These are phyloP conservation scores for Perdita meconis DNA, from an alignment of 2,888 invertebrate species.

Conservation along the genomic window DNA sequence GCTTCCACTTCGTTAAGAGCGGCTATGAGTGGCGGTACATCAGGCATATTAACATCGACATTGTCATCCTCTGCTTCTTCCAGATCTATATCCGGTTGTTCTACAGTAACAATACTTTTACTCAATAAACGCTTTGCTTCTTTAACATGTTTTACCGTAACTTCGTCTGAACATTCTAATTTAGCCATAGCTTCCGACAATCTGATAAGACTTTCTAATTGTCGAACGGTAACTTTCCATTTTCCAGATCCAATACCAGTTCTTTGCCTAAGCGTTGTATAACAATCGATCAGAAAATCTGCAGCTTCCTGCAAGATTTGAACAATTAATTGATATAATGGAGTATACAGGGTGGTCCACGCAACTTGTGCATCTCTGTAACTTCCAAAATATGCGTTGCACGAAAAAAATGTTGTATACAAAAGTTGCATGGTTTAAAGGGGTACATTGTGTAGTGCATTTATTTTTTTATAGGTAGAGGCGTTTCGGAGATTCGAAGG, in stretches of 20 bases:
- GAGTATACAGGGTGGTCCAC: too few species aligned
- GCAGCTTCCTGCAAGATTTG: slow-evolving; percentile 88
- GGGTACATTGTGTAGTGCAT: too few species aligned
- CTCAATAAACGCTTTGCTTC: slow-evolving; percentile 96
- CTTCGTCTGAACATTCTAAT: slow-evolving; percentile 97
- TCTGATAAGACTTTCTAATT: slow-evolving; percentile 97
- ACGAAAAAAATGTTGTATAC: too few species aligned
- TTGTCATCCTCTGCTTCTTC: slow-evolving; percentile 50
- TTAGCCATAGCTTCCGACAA: slow-evolving; percentile 98
- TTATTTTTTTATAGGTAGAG: too few species aligned
- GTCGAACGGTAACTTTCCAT: slow-evolving; percentile 98
- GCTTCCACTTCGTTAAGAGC: slow-evolving; percentile 70
- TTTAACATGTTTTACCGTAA: slow-evolving; percentile 93
- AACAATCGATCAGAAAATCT: slow-evolving; percentile 94
- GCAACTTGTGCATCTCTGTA: too few species aligned
- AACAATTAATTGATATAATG: slow-evolving; percentile 14
- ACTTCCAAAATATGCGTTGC: too few species aligned
- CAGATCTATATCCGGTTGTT: slow-evolving; percentile 94
- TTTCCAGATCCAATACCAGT: slow-evolving; percentile 90
- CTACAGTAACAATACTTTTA: slow-evolving; percentile 98
- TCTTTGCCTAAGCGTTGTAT: slow-evolving; percentile 93
- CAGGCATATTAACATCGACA: slow-evolving; percentile 83
- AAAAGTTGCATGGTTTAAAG: too few species aligned
- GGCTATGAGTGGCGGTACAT: slow-evolving; percentile 81
- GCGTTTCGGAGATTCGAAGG: too few species aligned